Percentiles rank a stretch among this genome's conserved stretches.
Conservation (phyloP, 2,113 vertebrate genomes). For the Xenotilapia caudafasciata region DNA sequence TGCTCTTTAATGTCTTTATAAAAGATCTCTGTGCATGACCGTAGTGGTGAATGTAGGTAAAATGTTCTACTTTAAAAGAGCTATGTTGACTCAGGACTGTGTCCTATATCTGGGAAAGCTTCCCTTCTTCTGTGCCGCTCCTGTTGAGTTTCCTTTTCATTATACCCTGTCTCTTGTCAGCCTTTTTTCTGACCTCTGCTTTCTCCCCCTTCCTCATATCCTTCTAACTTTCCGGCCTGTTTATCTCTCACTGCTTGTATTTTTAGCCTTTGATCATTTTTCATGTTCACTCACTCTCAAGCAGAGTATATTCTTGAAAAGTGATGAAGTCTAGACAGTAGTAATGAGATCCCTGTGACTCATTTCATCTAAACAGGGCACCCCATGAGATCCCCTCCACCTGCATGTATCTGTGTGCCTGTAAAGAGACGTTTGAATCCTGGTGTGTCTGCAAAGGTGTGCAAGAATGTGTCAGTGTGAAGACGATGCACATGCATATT, state of each 20-base stretch:
- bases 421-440: not conserved
- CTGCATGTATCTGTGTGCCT: not conserved
- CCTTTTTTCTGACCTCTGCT: not conserved
- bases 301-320: not conserved
- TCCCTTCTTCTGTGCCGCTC: not conserved
- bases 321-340: slow-evolving; percentile 11
- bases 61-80: not conserved
- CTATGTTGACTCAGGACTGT: not conserved
- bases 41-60: not conserved
- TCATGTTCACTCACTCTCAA: not conserved
- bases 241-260: not conserved
- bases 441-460: not conserved
- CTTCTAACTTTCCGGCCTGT: not conserved
- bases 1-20: not conserved
- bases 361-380: slow-evolving; percentile 16
- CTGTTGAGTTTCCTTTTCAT: not conserved
- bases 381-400: not conserved
- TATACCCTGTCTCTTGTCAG: not conserved
- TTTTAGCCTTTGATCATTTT: not conserved
- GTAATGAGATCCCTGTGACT: slow-evolving; percentile 13
- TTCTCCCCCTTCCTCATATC: not conserved
- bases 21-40: not conserved
- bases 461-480: not conserved
- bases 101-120: not conserved
- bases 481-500: not conserved